Conservation (phyloP, 2,113 vertebrate species). For the Morone saxatilis region DNA sequence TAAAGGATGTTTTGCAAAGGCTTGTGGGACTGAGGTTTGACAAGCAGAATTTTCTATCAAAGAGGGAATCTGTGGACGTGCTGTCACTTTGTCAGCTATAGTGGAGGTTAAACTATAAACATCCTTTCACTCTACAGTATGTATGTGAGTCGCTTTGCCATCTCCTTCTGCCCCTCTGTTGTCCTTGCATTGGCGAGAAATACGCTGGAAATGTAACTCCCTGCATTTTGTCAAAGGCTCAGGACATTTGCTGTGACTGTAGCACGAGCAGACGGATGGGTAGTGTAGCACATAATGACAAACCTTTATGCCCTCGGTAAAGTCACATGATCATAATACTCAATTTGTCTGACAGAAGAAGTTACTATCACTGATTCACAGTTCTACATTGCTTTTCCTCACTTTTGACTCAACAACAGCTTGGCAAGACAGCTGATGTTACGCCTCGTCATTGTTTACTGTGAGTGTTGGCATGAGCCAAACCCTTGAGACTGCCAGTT, state of each 20-base stretch:
- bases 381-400: neutral
- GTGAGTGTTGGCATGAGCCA: slow-evolving; percentile 21
- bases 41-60: neutral
- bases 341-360: neutral
- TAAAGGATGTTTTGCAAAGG: slow-evolving; percentile 5
- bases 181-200: slow-evolving; percentile 38
- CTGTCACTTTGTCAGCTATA: slow-evolving; percentile 36
- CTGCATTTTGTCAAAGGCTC: neutral
- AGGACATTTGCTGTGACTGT: slow-evolving; percentile 38
- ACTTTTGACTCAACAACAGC: slow-evolving; percentile 26
- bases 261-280: slow-evolving; percentile 32
- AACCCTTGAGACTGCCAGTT: slow-evolving; percentile 21
- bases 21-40: slow-evolving; percentile 10
- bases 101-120: slow-evolving; percentile 36
- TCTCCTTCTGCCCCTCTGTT: neutral
- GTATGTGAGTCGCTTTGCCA: slow-evolving; percentile 34
- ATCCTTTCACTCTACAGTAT: slow-evolving; percentile 43
- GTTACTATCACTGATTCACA: neutral
- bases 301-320: slow-evolving; percentile 11
- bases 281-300: slow-evolving; percentile 8
- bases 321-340: slow-evolving; percentile 21
- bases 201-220: slow-evolving; percentile 19
- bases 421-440: slow-evolving; percentile 40
- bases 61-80: slow-evolving; percentile 22
- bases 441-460: slow-evolving; percentile 46